Evolutionary conservation across 2,888 invertebrate species (phyloP).

Genomic region (Geotrupes spiniger): DNA sequence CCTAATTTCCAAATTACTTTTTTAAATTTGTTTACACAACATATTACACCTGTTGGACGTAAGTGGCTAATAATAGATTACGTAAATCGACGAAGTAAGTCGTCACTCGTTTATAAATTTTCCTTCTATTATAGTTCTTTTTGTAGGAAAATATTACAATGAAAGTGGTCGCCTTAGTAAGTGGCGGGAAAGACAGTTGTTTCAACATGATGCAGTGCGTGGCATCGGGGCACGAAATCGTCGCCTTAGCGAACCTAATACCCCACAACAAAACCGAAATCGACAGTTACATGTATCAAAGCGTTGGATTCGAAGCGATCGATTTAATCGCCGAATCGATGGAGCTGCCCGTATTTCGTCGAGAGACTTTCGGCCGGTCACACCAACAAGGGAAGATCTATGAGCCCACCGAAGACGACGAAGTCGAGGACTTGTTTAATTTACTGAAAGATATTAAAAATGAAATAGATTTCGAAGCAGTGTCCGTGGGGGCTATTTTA

Average conservation of each 20-base stretch:
- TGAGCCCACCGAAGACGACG: conserved; percentile 79
- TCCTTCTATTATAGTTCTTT: too few species aligned
- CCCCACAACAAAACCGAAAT: conserved; percentile 76
- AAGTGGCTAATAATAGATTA: too few species aligned
- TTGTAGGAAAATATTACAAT: conserved; percentile 53
- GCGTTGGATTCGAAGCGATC: conserved; percentile 95
- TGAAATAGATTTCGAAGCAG: conserved; percentile 71
- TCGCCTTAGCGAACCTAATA: conserved; percentile 93
- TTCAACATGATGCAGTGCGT: conserved; percentile 99
- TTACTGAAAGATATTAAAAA: conserved; percentile 75
- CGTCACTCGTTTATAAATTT: too few species aligned
- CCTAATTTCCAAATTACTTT: too few species aligned
- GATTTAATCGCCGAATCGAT: conserved; percentile 90
- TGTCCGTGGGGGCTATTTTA: conserved; percentile 95
- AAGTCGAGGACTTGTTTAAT: conserved; percentile 94
- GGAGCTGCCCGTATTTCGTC: conserved; percentile 85
- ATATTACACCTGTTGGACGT: too few species aligned
- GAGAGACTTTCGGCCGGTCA: conserved; percentile 82
- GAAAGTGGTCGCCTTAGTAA: conserved; percentile 86
- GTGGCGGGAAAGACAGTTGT: conserved; percentile 99
- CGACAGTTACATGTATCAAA: conserved; percentile 92
- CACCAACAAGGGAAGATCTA: conserved; percentile 75
- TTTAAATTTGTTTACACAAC: too few species aligned
- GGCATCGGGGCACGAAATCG: conserved; percentile 90
- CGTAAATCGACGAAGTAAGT: too few species aligned